phyloP scores from a whole-genome alignment of 2,888 invertebrate species.

The Ceratothoa steindachneri region DNA sequence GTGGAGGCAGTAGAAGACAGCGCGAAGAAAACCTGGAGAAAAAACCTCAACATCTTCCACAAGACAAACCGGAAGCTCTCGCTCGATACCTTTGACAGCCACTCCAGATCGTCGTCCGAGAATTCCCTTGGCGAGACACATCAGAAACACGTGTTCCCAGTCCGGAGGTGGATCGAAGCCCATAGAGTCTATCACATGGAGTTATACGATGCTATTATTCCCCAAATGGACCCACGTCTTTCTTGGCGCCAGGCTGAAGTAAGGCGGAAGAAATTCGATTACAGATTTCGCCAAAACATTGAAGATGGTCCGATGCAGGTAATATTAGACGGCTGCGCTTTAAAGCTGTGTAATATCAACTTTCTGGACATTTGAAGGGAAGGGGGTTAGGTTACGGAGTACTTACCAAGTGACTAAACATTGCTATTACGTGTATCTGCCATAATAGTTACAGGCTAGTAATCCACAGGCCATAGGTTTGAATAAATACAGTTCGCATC shows the following conservation, averaged over 20 bases:
- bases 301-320: slow-evolving; percentile 51
- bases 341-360: too few relatives aligned
- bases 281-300: slow-evolving; percentile 49
- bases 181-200: slow-evolving; percentile 52
- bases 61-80: background rate
- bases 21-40: background rate
- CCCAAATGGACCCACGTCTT: slow-evolving; percentile 52
- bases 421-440: too few relatives aligned
- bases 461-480: too few relatives aligned
- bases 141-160: slow-evolving; percentile 50
- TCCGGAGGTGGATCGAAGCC: slow-evolving; percentile 54
- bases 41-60: background rate
- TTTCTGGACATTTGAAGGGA: too few relatives aligned
- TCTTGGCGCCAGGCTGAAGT: slow-evolving; percentile 53
- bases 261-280: slow-evolving; percentile 51
- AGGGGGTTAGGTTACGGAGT: too few relatives aligned
- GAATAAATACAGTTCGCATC: too few relatives aligned
- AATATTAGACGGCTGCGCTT: too few relatives aligned
- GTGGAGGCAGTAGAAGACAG: slow-evolving; percentile 21
- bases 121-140: background rate
- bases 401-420: too few relatives aligned
- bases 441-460: too few relatives aligned
- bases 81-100: background rate
- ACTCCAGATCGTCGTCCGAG: background rate
- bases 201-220: slow-evolving; percentile 53